phyloP scores from a whole-genome alignment of 1,140 invertebrate genomes.

The Diuraphis noxia region DNA sequence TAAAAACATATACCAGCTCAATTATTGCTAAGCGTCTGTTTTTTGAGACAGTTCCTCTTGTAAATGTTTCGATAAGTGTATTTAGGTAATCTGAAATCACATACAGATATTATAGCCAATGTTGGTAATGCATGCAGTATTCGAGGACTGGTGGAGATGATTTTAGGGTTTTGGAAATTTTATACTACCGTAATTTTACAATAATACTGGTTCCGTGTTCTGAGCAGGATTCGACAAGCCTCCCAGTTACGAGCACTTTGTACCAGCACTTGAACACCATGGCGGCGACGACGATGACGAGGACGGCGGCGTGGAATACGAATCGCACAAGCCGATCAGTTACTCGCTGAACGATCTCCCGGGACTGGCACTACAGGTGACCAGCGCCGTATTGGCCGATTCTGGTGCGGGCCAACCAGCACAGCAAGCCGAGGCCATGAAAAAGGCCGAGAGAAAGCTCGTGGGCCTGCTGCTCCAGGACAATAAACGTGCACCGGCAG shows the following conservation, averaged over 20 bases:
- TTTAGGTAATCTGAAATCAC: too few species aligned
- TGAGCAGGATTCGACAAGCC: background rate
- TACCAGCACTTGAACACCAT: background rate
- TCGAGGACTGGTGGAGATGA: too few species aligned
- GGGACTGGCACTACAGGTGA: background rate
- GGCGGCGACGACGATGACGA: background rate
- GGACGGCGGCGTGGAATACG: background rate
- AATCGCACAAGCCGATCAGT: background rate
- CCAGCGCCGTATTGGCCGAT: background rate
- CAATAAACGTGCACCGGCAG: too few species aligned
- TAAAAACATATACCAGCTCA: too few species aligned
- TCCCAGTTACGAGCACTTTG: conserved; percentile 12
- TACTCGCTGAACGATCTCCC: conserved; percentile 27
- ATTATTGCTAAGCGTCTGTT: too few species aligned
- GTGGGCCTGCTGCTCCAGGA: background rate
- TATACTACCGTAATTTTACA: too few species aligned
- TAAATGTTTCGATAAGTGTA: too few species aligned
- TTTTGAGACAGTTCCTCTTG: too few species aligned
- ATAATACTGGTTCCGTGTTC: too few species aligned
- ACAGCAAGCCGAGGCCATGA: background rate
- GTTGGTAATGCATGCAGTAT: too few species aligned
- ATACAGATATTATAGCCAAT: too few species aligned
- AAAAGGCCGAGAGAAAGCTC: background rate
- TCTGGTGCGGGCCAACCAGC: background rate
- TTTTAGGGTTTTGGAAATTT: too few species aligned